Base-by-base conservation (phyloP, 2,888 invertebrate genomes). In the Lordiphosa fenestrarum region DNA sequence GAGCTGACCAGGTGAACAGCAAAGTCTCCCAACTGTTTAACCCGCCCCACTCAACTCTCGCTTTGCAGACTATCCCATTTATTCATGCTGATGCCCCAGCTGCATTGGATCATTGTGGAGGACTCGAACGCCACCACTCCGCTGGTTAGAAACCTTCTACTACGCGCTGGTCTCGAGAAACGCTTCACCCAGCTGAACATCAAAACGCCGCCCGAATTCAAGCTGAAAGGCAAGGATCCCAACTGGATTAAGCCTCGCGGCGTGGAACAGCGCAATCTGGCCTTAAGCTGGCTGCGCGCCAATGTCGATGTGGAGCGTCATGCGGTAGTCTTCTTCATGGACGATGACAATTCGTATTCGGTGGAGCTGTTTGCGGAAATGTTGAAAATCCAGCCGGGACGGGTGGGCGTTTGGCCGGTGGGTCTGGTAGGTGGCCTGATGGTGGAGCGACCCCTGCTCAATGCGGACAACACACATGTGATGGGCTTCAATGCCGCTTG, bases 321-420 rank as follows among this genome's bases (percentile, higher is more conserved):
- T 52, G 53, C 76, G 0, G 93, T 98, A 37, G 94, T 98, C 0
- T 99, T 95, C 89, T 98, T 99, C 89, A 98, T 98, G 91, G 98
- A 99, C 86, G 98, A 99, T 88, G 98, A 98, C 87, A 99, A 99
- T 88, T 94, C 97, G 0, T 99, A 99, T 87, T 93, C 95, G 46
- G 88, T 97, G 25, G 94, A 96, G 88, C 88, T 99, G 9, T 99
- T 99, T 90, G 93, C 94, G 58, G 98, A 98, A 92, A 96, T 97
- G 92, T 90, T 94, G 15, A 93, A 93, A 87, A 94, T 97, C 2
- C 92, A 93, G 71, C 92, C 92, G 71, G 87, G 87, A 0, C 86
- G 73, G 30, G 98, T 98, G 0, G 97, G 97, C 4, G 95, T 98
- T 0, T 97, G 96, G 96, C 96, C 97, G 0, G 99, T 99, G 0